Percentiles rank a stretch among this genome's conserved stretches.
phyloP scores from a whole-genome alignment of 1,140 invertebrate species.

The Drosophila nasuta region DNA sequence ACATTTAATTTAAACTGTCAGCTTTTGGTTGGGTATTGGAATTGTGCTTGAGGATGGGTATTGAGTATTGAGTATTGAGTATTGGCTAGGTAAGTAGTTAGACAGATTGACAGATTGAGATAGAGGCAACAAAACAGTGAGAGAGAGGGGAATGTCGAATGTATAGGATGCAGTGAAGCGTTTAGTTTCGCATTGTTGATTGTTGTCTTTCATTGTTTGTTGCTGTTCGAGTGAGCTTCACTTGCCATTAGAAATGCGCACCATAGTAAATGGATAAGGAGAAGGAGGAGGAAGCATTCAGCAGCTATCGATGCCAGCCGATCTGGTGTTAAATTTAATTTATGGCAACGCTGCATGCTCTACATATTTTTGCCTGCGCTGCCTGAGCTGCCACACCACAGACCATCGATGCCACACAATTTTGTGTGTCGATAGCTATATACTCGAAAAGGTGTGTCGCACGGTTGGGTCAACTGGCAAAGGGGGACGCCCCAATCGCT shows the following conservation, averaged over 20 bases:
- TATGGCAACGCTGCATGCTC: constrained; percentile 80
- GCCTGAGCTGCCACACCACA: constrained; percentile 19
- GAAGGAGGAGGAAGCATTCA: neutral
- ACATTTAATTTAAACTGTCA: constrained; percentile 41
- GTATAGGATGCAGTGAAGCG: constrained; percentile 44
- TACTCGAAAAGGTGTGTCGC: constrained; percentile 38
- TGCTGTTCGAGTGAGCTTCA: constrained; percentile 48
- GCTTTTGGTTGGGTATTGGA: constrained; percentile 14
- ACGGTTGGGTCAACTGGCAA: constrained; percentile 39
- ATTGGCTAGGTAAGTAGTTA: constrained; percentile 28
- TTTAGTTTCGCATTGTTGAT: constrained; percentile 45
- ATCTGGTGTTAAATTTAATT: constrained; percentile 83
- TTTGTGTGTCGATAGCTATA: constrained; percentile 23
- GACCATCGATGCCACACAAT: neutral
- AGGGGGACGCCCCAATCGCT: constrained; percentile 63
- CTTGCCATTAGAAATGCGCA: constrained; percentile 60
- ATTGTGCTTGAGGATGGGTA: constrained; percentile 17
- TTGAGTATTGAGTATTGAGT: constrained; percentile 26
- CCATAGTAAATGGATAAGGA: neutral
- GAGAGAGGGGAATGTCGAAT: neutral
- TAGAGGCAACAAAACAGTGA: neutral
- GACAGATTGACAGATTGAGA: constrained; percentile 4
- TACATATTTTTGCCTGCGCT: constrained; percentile 70
- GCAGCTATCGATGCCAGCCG: constrained; percentile 54
- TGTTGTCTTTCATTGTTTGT: constrained; percentile 28